A percentile compares a stretch with the other conserved stretches of the same genome.
Evolutionary conservation across 2,113 vertebrate species (phyloP).

Genomic region (Ramphastos sulfuratus): DNA sequence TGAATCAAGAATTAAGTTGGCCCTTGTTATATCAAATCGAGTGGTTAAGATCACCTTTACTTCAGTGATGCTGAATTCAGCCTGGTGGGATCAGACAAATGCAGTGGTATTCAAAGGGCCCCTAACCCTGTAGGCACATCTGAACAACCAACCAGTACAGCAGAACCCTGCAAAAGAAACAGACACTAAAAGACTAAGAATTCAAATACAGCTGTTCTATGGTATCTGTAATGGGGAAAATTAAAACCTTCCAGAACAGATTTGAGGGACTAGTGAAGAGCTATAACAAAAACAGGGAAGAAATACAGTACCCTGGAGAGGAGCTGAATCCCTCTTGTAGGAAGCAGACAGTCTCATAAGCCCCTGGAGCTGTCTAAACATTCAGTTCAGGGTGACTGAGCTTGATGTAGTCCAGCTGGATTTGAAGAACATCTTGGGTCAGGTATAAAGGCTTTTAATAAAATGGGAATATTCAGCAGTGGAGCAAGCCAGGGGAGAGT

Average conservation of each 20-base stretch:
- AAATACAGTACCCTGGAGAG: background rate
- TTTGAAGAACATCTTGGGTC: background rate
- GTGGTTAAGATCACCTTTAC: background rate
- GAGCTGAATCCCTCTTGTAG: background rate
- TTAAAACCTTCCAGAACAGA: background rate
- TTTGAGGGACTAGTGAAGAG: background rate
- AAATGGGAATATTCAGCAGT: background rate
- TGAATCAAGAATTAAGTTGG: background rate
- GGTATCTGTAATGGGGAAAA: background rate
- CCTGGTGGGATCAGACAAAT: background rate
- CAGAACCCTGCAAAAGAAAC: background rate
- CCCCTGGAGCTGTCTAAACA: background rate
- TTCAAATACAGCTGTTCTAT: background rate
- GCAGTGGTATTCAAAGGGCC: background rate
- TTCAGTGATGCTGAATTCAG: background rate
- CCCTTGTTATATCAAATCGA: background rate
- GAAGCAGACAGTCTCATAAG: background rate
- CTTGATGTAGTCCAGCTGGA: background rate
- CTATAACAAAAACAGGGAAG: background rate
- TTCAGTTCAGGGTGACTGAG: background rate
- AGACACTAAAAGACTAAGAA: background rate
- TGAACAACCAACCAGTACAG: background rate
- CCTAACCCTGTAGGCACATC: background rate
- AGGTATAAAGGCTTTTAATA: background rate
- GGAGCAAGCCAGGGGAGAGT: background rate